Evolutionary conservation across 2,113 vertebrate genomes (phyloP).

Genomic region (Numenius arquata): DNA sequence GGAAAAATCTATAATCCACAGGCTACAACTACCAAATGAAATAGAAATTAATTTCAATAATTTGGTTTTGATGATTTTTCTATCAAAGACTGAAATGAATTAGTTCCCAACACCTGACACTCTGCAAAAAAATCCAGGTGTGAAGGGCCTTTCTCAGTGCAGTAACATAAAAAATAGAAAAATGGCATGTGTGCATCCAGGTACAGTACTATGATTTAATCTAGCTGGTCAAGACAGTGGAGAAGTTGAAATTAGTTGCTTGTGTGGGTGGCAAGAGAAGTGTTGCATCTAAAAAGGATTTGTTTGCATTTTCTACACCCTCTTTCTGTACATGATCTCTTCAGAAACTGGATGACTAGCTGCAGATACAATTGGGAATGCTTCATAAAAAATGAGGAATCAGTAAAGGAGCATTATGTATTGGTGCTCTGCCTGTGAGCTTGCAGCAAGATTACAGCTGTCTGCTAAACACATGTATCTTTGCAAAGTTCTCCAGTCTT

Average conservation of each 20-base stretch:
- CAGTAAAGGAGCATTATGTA: not conserved
- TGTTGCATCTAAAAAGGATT: not conserved
- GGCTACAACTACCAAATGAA: not conserved
- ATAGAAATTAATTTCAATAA: not conserved
- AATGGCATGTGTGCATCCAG: not conserved
- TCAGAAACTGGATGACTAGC: not conserved
- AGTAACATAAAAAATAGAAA: not conserved
- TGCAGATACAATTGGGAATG: not conserved
- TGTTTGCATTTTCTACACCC: not conserved
- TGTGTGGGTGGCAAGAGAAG: not conserved
- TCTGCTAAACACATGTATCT: not conserved
- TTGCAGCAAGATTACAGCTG: not conserved
- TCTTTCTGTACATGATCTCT: not conserved
- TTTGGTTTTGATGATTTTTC: not conserved
- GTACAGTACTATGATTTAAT: not conserved
- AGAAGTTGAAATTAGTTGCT: not conserved
- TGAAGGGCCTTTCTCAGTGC: not conserved
- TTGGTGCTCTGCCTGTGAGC: not conserved
- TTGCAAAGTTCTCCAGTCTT: not conserved
- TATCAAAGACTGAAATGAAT: not conserved
- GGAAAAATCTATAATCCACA: not conserved
- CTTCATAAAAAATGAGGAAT: not conserved
- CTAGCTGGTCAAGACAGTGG: not conserved
- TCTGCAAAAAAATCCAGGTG: not conserved
- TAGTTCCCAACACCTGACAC: not conserved